phyloP scores from a whole-genome alignment of 2,888 invertebrate species.

The Drepanosiphum platanoidis region DNA sequence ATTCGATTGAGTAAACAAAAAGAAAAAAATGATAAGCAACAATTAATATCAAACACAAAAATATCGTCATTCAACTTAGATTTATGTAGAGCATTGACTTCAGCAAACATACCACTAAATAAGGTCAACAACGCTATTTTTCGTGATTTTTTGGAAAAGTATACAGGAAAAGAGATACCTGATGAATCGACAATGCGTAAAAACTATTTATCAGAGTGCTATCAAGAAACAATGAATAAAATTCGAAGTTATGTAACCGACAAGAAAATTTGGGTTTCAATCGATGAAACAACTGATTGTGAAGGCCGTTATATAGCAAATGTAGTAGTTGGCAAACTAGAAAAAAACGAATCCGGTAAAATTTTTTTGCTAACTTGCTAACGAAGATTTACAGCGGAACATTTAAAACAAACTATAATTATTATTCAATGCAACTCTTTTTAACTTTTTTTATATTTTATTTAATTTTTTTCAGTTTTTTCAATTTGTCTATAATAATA shows the following conservation, averaged over 20 bases:
- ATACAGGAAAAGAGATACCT: conserved; percentile 28
- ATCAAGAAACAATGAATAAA: no score
- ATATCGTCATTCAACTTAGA: conserved; percentile 31
- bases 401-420: no score
- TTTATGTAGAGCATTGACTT: conserved; percentile 19
- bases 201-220: no score
- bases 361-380: no score
- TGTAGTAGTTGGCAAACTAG: no score
- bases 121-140: no score
- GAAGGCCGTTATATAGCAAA: conserved; percentile 49
- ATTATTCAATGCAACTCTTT: no score
- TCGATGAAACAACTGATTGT: conserved; percentile 42
- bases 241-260: not conserved
- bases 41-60: conserved; percentile 18
- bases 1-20: conserved; percentile 2
- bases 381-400: no score
- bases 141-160: conserved; percentile 21
- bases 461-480: no score
- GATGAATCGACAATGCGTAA: conserved; percentile 20
- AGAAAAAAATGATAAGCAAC: conserved; percentile 24
- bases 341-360: no score
- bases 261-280: conserved; percentile 36
- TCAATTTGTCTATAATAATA: no score
- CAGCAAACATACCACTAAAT: conserved; percentile 11
- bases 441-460: no score